Percentiles rank a stretch among this genome's conserved stretches.
Conservation (phyloP, 1,140 invertebrate genomes). For the Daktulosphaira vitifoliae region DNA sequence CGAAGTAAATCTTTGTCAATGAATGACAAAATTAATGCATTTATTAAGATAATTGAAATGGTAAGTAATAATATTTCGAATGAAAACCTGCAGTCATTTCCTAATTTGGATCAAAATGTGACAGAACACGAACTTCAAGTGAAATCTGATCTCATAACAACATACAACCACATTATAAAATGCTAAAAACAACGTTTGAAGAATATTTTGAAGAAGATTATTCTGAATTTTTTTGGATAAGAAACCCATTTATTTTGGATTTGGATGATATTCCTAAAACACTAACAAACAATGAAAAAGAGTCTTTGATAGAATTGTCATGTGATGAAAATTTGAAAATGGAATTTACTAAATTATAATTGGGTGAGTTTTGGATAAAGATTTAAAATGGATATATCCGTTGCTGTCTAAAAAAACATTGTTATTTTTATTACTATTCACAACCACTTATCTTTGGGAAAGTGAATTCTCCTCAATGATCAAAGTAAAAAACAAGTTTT, state of each 20-base stretch:
- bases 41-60: neutral
- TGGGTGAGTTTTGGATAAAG: neutral
- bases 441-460: neutral
- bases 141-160: too few relatives aligned
- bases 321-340: too few relatives aligned
- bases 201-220: too few relatives aligned
- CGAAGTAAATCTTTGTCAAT: neutral
- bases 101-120: neutral
- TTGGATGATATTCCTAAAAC: too few relatives aligned
- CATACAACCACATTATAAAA: too few relatives aligned
- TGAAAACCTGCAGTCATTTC: neutral
- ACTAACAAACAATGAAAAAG: neutral
- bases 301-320: too few relatives aligned
- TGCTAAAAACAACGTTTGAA: too few relatives aligned
- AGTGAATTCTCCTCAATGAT: neutral
- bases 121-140: too few relatives aligned
- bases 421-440: neutral
- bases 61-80: neutral
- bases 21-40: neutral
- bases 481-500: neutral
- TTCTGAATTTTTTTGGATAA: too few relatives aligned
- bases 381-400: too few relatives aligned
- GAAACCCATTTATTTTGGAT: too few relatives aligned
- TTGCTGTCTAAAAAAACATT: neutral
- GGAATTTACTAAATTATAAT: neutral